Conservation (phyloP, 30 jellyfish, hydroid and myxozoan species). For the Sanderia malayensis region DNA sequence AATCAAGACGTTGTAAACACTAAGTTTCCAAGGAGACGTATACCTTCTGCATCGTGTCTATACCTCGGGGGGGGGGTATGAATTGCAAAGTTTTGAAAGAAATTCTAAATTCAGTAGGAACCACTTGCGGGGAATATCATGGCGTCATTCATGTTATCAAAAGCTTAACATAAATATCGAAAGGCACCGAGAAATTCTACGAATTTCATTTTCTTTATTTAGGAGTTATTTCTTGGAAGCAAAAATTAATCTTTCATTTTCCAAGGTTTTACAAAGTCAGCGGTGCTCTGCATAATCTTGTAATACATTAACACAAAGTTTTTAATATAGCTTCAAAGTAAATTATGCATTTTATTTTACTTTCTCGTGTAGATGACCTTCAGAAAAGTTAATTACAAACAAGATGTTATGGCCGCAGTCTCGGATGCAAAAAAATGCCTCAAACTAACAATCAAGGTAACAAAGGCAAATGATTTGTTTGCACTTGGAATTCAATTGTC, state of each 20-base stretch:
- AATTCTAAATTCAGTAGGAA: no score
- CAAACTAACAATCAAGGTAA: slow-evolving; percentile 43
- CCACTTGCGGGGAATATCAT: no score
- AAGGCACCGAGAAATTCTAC: no score
- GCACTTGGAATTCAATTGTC: not conserved
- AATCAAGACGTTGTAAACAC: no score
- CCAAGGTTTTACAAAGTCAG: not conserved
- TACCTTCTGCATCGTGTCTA: no score
- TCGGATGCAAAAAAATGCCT: slow-evolving; percentile 50
- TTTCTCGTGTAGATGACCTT: slow-evolving; percentile 25
- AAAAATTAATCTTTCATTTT: not conserved
- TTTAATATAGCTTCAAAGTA: not conserved
- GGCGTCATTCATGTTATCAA: no score
- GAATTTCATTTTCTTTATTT: not conserved
- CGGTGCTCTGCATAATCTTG: not conserved
- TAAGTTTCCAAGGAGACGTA: no score
- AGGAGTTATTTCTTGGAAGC: not conserved
- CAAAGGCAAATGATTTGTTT: not conserved
- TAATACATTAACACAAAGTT: not conserved
- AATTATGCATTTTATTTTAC: not conserved
- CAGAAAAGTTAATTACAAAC: slow-evolving; percentile 28
- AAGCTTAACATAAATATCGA: no score
- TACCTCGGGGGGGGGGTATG: no score
- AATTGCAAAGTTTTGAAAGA: no score
- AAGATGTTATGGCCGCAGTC: slow-evolving; percentile 44